These are phyloP conservation scores for Geodia barretti DNA, from an alignment of 37 sponge, comb jelly and placozoan species.

Conservation along the genomic window DNA sequence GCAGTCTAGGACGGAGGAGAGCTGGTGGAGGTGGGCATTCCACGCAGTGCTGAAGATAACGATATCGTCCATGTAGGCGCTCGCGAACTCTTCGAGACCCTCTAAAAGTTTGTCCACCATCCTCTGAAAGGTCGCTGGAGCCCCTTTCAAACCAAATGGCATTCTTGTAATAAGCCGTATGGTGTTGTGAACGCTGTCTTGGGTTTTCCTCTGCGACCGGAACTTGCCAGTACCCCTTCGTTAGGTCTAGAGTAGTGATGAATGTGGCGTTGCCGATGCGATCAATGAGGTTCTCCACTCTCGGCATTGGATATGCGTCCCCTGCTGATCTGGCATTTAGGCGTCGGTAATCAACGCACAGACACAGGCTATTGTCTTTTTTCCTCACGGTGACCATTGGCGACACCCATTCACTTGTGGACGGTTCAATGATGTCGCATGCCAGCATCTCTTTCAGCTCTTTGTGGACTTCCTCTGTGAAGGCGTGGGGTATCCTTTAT, in stretches of 20 bases:
- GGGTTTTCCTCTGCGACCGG: constrained; percentile 31
- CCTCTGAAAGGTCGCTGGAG: constrained; percentile 40
- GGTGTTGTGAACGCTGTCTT: constrained; percentile 59
- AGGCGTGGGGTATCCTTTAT: constrained; percentile 46
- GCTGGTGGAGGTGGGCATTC: too few relatives aligned
- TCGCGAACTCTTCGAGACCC: too few relatives aligned
- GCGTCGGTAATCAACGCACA: constrained; percentile 33
- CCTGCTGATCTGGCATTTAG: constrained; percentile 47
- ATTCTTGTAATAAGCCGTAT: constrained; percentile 54
- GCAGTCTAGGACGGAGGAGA: too few relatives aligned
- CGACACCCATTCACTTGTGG: constrained; percentile 54
- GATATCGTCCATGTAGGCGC: too few relatives aligned
- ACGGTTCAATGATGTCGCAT: constrained; percentile 40
- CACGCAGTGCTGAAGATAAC: too few relatives aligned
- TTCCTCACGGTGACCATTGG: constrained; percentile 43
- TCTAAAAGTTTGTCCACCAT: too few relatives aligned
- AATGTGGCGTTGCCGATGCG: constrained; percentile 23
- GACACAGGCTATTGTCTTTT: constrained; percentile 57
- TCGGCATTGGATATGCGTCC: constrained; percentile 75
- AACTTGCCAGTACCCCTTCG: constrained; percentile 73
- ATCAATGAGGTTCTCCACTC: constrained; percentile 55
- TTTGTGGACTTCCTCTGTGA: constrained; percentile 11
- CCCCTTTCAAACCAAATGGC: constrained; percentile 66
- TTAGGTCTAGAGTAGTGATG: constrained; percentile 57
- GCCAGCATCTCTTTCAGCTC: constrained; percentile 43